Evolutionary conservation across 2,797 vertebrate genomes (phyloP).

Genomic region (Galago senegalensis): DNA sequence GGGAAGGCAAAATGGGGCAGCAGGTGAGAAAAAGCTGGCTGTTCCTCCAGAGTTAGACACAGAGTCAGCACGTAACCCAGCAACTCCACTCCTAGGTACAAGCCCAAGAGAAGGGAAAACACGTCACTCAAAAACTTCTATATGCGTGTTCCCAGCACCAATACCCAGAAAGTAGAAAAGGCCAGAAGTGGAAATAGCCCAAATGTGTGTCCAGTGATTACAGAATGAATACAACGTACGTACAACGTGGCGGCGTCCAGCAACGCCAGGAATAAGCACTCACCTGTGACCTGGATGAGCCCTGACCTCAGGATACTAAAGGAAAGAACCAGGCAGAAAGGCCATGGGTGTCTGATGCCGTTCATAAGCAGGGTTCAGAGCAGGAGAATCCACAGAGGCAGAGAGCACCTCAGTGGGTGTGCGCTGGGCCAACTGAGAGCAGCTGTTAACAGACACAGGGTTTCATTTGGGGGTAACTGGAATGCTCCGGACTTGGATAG

Average conservation of each 20-base stretch:
- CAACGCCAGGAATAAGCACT: not conserved
- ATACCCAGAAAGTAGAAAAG: not conserved
- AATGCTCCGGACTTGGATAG: not conserved
- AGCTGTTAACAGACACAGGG: not conserved
- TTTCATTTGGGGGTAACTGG: not conserved
- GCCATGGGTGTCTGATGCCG: not conserved
- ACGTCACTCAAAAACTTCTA: not conserved
- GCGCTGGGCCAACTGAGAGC: not conserved
- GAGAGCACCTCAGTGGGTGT: not conserved
- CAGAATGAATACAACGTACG: not conserved
- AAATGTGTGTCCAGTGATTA: not conserved
- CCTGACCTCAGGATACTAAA: not conserved
- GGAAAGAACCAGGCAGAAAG: conserved; percentile 1
- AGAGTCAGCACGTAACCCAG: not conserved
- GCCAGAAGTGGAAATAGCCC: not conserved
- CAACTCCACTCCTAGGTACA: not conserved
- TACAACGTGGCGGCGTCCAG: not conserved
- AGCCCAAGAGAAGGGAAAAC: not conserved
- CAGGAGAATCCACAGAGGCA: not conserved
- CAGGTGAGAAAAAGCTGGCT: not conserved
- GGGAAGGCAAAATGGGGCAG: not conserved
- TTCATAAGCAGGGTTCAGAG: not conserved
- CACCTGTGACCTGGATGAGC: not conserved
- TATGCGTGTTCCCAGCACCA: not conserved
- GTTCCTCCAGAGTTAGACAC: not conserved